Evolutionary conservation across 2,797 vertebrate species (phyloP).

Genomic region (Sebastiscus albofasciatus): DNA sequence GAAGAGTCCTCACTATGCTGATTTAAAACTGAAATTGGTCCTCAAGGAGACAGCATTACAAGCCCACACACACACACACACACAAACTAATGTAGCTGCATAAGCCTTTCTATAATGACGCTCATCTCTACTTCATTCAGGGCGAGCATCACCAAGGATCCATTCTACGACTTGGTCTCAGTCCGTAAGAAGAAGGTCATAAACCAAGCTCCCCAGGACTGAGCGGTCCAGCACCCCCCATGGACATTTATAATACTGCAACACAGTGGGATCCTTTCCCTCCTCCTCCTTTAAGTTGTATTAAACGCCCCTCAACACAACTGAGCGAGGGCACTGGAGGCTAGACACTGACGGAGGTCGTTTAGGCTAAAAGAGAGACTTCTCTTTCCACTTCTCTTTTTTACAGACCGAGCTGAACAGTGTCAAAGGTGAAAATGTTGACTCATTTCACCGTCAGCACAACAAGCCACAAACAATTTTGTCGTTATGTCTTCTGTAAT

Average conservation of each 20-base stretch:
- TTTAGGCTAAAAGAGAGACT: conserved; percentile 29
- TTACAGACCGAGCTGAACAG: neutral
- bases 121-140: conserved; percentile 70
- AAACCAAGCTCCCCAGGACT: conserved; percentile 76
- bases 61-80: neutral
- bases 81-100: no score
- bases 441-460: neutral
- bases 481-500: neutral
- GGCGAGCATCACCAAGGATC: conserved; percentile 94
- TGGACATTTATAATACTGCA: neutral
- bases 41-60: neutral
- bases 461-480: neutral
- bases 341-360: neutral
- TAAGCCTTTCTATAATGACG: neutral
- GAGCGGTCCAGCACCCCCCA: neutral
- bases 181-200: conserved; percentile 93
- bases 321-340: neutral
- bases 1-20: neutral
- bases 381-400: conserved; percentile 54
- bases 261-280: neutral
- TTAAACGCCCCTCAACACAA: neutral
- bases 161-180: conserved; percentile 95
- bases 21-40: neutral
- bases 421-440: conserved; percentile 4
- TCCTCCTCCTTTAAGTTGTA: neutral